Percentiles rank a stretch among this genome's conserved stretches.
These are phyloP conservation scores for Drosophila neoperkinsi DNA, from an alignment of 2,888 invertebrate species.

Conservation along the genomic window DNA sequence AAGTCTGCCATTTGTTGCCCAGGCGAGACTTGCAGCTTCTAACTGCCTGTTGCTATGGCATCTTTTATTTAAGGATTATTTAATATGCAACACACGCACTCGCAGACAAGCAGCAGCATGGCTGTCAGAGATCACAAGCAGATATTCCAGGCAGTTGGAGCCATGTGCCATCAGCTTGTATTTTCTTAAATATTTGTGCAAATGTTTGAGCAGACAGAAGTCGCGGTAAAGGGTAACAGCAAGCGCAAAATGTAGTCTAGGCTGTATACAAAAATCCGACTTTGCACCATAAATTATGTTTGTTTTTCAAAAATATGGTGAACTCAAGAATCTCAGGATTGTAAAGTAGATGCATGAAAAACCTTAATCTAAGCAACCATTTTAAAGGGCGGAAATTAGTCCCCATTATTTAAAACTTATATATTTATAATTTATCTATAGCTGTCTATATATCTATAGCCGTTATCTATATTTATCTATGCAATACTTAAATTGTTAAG, in stretches of 20 bases:
- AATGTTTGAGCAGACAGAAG: constrained; percentile 60
- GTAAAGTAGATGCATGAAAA: background rate
- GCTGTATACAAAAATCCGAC: background rate
- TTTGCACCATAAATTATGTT: background rate
- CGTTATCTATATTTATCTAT: background rate
- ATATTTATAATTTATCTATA: background rate
- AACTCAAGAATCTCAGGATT: background rate
- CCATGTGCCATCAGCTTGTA: constrained; percentile 12
- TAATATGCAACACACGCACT: constrained; percentile 70
- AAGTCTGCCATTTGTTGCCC: constrained; percentile 44
- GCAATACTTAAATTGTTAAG: background rate
- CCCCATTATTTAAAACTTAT: background rate
- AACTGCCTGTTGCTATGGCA: constrained; percentile 7
- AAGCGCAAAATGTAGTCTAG: background rate
- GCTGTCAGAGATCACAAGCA: constrained; percentile 39
- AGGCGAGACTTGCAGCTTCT: constrained; percentile 17
- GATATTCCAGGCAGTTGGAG: constrained; percentile 9
- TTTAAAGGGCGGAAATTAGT: background rate
- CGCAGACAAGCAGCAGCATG: constrained; percentile 38
- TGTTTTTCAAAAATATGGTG: background rate
- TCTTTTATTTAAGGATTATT: constrained; percentile 75
- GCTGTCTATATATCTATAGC: no score
- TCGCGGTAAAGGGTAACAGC: background rate
- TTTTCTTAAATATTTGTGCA: constrained; percentile 63
- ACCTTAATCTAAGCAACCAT: background rate